Evolutionary conservation across 1,140 invertebrate species (phyloP).

Genomic region (Phocides pigmalion): DNA sequence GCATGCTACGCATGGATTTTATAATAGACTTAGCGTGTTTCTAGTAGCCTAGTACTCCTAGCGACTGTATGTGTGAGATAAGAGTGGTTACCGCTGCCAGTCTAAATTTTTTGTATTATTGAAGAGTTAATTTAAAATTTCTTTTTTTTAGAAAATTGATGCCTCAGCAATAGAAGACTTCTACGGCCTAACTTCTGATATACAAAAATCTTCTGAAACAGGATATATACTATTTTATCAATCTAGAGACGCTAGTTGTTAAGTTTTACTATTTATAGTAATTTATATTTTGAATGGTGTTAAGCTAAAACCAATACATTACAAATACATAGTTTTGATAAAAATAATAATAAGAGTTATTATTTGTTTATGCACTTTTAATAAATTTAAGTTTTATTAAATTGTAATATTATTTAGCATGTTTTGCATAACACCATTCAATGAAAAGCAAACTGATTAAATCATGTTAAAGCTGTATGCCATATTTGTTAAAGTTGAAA

Average conservation of each 20-base stretch:
- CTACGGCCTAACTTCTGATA: slow-evolving; percentile 98
- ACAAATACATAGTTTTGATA: slow-evolving; percentile 23
- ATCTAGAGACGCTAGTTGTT: slow-evolving; percentile 91
- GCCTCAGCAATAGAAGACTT: slow-evolving; percentile 99
- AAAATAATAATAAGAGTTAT: background rate
- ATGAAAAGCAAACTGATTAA: slow-evolving; percentile 41
- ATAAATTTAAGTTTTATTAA: slow-evolving; percentile 20
- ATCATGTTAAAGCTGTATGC: slow-evolving; percentile 70
- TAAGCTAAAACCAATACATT: slow-evolving; percentile 37
- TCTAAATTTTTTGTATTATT: too few species aligned
- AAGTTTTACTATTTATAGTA: slow-evolving; percentile 73
- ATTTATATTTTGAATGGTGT: slow-evolving; percentile 69
- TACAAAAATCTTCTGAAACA: slow-evolving; percentile 99
- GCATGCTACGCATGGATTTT: too few species aligned
- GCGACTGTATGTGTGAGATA: too few species aligned
- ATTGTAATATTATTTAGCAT: slow-evolving; percentile 2
- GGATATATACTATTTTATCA: slow-evolving; percentile 99
- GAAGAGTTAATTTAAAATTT: too few species aligned
- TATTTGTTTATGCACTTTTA: slow-evolving; percentile 1
- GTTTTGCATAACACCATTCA: slow-evolving; percentile 28
- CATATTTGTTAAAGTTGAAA: slow-evolving; percentile 77
- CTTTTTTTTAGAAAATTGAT: slow-evolving; percentile 96
- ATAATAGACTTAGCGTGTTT: too few species aligned
- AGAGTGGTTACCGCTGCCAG: too few species aligned
- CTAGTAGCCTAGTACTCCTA: too few species aligned